Percentiles rank a stretch among this genome's conserved stretches.
phyloP scores from a whole-genome alignment of 2,797 vertebrate species.

The Merluccius polli region DNA sequence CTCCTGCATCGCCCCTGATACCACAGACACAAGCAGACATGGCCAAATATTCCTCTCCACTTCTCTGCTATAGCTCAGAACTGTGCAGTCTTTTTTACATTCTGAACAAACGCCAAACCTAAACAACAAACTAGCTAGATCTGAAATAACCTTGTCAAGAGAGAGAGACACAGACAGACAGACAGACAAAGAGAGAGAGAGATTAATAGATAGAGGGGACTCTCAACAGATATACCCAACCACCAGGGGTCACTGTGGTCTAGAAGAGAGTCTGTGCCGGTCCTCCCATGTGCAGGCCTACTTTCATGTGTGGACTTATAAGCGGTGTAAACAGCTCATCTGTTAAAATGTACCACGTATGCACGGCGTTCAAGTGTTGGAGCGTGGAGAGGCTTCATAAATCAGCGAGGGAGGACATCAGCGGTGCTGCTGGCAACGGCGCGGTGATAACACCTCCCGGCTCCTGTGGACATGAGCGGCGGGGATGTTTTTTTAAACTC shows the following conservation, averaged over 20 bases:
- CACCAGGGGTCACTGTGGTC: slow-evolving; percentile 78
- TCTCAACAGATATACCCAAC: slow-evolving; percentile 39
- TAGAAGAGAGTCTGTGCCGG: slow-evolving; percentile 27
- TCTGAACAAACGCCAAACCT: slow-evolving; percentile 4
- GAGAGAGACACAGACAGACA: background rate
- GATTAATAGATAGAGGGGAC: background rate
- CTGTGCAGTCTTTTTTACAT: slow-evolving; percentile 18
- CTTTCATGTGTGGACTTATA: background rate
- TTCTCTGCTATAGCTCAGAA: slow-evolving; percentile 1
- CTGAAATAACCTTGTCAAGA: background rate
- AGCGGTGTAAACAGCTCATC: too few species aligned
- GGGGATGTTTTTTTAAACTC: background rate
- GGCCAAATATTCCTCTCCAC: background rate
- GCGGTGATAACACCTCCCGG: background rate
- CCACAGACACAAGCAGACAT: slow-evolving; percentile 2
- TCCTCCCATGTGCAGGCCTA: too few species aligned
- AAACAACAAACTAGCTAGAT: slow-evolving; percentile 24
- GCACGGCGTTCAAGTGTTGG: too few species aligned
- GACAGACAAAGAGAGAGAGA: background rate
- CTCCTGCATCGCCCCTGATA: background rate
- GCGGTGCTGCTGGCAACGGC: background rate
- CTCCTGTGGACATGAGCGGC: background rate
- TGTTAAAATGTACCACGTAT: too few species aligned
- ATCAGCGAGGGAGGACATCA: background rate
- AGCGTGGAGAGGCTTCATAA: too few species aligned